Base-by-base conservation (phyloP, 2,888 invertebrate genomes). In the Congeria kusceri region DNA sequence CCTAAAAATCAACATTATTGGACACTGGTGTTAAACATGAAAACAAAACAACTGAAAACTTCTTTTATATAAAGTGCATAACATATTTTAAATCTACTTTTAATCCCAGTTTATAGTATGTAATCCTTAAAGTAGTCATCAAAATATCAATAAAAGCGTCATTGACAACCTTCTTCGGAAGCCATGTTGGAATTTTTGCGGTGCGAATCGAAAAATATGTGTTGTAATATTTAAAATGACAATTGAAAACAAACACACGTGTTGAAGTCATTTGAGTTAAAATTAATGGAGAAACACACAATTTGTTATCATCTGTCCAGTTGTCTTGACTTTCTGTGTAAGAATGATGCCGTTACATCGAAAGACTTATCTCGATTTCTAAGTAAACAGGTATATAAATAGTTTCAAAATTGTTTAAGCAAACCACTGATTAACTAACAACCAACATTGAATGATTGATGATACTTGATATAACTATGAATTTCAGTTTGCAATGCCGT, bases 371-470 rank as follows among this genome's bases (percentile, higher is more conserved):
- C 76, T 18, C 67, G 71, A 56, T 86, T 77, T 72, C 70, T 86
- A 15, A 71, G 82, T 47, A 88, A 88, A 75, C 84, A 86, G 87
- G 89, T 87, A 63, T 44, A 71, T 2, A 9, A 7, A 27, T 2
- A 9, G 20, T 15, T 29, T 13, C 39, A 15, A 39, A 39, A 39
- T 15, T 15, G 15, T 1, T 39, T 39, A 13, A 3, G 3, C 39
- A 13, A 39, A 39, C 9, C 32, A 39, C 39, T 39, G 39, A n/a
- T n/a, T n/a, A n/a, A n/a, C n/a, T n/a, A n/a, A n/a, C n/a, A n/a
- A n/a, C n/a, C n/a, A n/a, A n/a, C n/a, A n/a, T n/a, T n/a, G n/a
- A n/a, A n/a, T n/a, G n/a, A n/a, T n/a, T n/a, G n/a, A n/a, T n/a
- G n/a, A n/a, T n/a, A n/a, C n/a, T n/a, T n/a, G n/a, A n/a, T n/a